A percentile compares a stretch with the other conserved stretches of the same genome.
Conservation (phyloP, 2,888 invertebrate species). For the Calephelis perditalis region DNA sequence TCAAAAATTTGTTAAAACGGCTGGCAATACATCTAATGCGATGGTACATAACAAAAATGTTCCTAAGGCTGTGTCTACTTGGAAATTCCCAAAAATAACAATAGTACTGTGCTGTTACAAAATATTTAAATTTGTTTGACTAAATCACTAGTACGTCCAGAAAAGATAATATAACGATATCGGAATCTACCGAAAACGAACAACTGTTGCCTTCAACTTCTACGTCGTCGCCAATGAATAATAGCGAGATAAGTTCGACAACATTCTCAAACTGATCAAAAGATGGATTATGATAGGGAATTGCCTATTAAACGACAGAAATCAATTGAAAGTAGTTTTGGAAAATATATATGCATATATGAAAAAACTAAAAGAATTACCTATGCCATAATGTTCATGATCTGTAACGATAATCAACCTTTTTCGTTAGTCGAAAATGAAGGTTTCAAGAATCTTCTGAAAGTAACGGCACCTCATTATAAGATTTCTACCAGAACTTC, state of each 20-base stretch:
- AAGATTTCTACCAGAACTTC: constrained; percentile 36
- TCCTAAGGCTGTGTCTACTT: constrained; percentile 29
- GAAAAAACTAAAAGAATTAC: too few relatives aligned
- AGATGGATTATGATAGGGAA: constrained; percentile 25
- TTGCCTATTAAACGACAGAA: too few relatives aligned
- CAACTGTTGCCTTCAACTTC: constrained; percentile 28
- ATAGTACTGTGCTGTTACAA: constrained; percentile 18
- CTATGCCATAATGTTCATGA: too few relatives aligned
- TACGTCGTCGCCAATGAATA: constrained; percentile 27
- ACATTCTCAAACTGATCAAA: constrained; percentile 27
- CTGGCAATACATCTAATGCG: constrained; percentile 32
- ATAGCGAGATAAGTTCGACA: constrained; percentile 25
- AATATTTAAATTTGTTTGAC: constrained; percentile 25
- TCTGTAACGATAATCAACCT: too few relatives aligned
- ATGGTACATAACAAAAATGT: constrained; percentile 31
- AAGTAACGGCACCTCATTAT: constrained; percentile 37
- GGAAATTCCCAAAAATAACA: constrained; percentile 25
- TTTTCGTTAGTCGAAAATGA: constrained; percentile 41
- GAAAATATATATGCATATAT: too few relatives aligned
- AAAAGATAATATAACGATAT: constrained; percentile 29
- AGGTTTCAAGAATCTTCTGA: constrained; percentile 38
- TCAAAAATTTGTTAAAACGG: constrained; percentile 32
- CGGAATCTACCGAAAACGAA: constrained; percentile 27
- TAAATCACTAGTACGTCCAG: constrained; percentile 28
- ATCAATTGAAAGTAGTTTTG: too few relatives aligned